Base-by-base conservation (phyloP, 2,113 vertebrate species). In the Upupa epops region DNA sequence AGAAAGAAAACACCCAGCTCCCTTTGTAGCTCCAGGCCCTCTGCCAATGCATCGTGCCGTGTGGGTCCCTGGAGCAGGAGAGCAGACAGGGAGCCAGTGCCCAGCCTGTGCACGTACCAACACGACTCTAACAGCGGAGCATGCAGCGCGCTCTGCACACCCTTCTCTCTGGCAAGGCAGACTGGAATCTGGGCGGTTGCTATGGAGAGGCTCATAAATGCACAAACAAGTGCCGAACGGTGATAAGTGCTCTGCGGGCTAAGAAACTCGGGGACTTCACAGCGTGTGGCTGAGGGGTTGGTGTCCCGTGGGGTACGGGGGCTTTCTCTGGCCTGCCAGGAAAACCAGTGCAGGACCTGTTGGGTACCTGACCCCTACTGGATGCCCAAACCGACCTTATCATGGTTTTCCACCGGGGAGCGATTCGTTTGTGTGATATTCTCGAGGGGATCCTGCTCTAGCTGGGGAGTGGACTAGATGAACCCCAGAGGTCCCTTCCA, bases 131-230 rank as follows among this genome's bases (percentile, higher is more conserved):
- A 36, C 69, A 52, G 85, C 2, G 2, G n/a, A 6, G 55, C 17
- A 3, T 63, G 92, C 32, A 0, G 26, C 4, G 2, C 8, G 6
- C 34, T 78, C 58, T 4, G 12, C 49, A 19, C 63, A 7, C 48
- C 46, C 76, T 0, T 11, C 61, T 90, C 61, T 58, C 65, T 36
- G 65, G 32, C 54, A 19, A 40, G 86, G 72, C 77, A 64, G 49
- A 65, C 63, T 74, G 89, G 20, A 70, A 86, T 28, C 77, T 71
- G 40, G 12, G 32, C 13, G 86, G 94, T 96, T 94, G 89, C 94
- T 45, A 91, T 90, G 91, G 94, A 89, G 81, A 93, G 79, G 31
- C 46, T 20, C 46, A 48, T 71, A 92, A 90, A 92, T 31, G 83
- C 73, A 75, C 89, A 92, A 94, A 92, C 48, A 74, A 77, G 83